These are phyloP conservation scores for Muricea muricata DNA, from an alignment of 92 coral and sea anemone genomes.

Conservation along the genomic window DNA sequence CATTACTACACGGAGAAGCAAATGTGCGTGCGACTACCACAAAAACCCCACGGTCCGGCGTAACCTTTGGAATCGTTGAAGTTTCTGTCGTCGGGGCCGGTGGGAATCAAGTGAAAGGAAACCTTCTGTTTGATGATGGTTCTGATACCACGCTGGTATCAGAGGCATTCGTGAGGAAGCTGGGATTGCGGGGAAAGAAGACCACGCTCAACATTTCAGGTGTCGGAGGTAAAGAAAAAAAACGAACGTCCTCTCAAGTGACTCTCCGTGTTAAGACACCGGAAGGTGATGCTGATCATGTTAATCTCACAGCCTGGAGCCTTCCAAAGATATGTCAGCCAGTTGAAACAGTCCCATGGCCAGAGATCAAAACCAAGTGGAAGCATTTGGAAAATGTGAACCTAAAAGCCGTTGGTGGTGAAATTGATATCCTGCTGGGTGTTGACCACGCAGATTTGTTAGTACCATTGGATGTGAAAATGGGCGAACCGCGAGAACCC, in stretches of 20 bases:
- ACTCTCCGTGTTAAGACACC: slow-evolving; percentile 18
- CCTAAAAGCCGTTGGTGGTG: slow-evolving; percentile 35
- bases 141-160: slow-evolving; percentile 31
- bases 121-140: slow-evolving; percentile 26
- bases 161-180: slow-evolving; percentile 8
- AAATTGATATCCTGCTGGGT: slow-evolving; percentile 44
- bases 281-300: slow-evolving; percentile 10
- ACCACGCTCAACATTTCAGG: slow-evolving; percentile 17
- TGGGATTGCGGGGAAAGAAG: slow-evolving; percentile 22
- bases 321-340: slow-evolving; percentile 22
- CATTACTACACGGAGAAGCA: slow-evolving; percentile 59
- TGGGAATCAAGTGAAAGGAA: slow-evolving; percentile 12
- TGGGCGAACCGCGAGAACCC: slow-evolving; percentile 37
- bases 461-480: slow-evolving; percentile 40
- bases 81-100: slow-evolving; percentile 24
- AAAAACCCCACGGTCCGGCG: not conserved
- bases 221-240: slow-evolving; percentile 18
- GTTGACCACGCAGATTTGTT: slow-evolving; percentile 36
- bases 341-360: slow-evolving; percentile 35
- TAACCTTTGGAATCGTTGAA: slow-evolving; percentile 30
- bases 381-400: not conserved
- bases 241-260: not conserved
- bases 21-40: slow-evolving; percentile 16
- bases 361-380: slow-evolving; percentile 38
- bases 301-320: slow-evolving; percentile 12